Evolutionary conservation across 2,113 vertebrate species (phyloP).

Genomic region (Bungarus multicinctus): DNA sequence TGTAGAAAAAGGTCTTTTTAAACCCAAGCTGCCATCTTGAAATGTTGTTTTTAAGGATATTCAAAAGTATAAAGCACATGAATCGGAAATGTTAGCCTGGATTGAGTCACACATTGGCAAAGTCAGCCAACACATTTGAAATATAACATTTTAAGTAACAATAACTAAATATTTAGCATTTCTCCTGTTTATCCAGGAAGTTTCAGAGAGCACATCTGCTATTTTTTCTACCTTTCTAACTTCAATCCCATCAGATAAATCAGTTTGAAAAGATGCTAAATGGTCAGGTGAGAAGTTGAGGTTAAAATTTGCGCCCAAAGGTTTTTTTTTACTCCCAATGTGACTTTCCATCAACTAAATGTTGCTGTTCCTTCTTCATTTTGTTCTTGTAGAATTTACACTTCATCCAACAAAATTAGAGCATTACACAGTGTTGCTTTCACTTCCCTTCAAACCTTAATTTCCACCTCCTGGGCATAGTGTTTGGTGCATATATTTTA

Average conservation of each 20-base stretch:
- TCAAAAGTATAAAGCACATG: background rate
- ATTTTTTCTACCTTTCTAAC: background rate
- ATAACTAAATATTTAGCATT: background rate
- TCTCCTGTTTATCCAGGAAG: background rate
- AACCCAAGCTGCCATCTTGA: background rate
- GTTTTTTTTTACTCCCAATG: too few relatives aligned
- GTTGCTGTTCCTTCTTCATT: background rate
- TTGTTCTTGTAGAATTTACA: background rate
- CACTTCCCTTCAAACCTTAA: background rate
- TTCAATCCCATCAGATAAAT: background rate
- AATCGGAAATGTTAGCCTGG: background rate
- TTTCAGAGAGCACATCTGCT: background rate
- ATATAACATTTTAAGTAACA: background rate
- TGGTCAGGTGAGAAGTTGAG: background rate
- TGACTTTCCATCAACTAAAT: background rate
- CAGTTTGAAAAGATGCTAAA: background rate
- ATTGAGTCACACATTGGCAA: background rate
- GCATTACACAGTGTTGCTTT: background rate
- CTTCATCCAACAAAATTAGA: background rate
- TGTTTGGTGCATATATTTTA: background rate
- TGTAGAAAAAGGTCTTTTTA: background rate
- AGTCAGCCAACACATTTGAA: background rate
- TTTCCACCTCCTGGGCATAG: background rate
- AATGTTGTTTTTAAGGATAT: background rate
- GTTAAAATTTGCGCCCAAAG: background rate